Evolutionary conservation across 2,888 invertebrate species (phyloP).

Genomic region (Drosophila paracracens): DNA sequence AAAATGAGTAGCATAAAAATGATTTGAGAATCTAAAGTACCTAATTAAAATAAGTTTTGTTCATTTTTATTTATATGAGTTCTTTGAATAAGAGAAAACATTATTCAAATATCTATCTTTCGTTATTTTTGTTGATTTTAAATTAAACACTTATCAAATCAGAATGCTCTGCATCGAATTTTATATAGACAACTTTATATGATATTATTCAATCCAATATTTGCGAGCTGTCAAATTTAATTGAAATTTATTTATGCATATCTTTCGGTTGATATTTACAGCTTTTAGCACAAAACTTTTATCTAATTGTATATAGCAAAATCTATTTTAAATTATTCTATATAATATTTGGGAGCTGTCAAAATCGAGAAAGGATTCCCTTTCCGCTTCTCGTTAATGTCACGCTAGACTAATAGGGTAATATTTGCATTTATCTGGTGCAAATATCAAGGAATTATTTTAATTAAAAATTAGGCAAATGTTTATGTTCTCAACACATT

Average conservation of each 20-base stretch:
- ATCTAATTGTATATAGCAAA: background rate
- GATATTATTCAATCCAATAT: background rate
- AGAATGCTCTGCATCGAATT: background rate
- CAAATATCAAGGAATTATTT: slow-evolving; percentile 1
- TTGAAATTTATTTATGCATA: background rate
- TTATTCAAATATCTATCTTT: background rate
- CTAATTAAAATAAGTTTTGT: background rate
- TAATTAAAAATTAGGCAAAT: slow-evolving; percentile 1
- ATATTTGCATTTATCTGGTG: background rate
- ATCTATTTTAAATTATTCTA: background rate
- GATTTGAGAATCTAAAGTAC: background rate
- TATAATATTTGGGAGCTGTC: background rate
- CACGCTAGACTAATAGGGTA: background rate
- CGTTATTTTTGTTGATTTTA: background rate
- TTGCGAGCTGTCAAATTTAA: background rate
- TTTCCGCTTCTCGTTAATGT: background rate
- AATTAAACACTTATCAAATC: background rate
- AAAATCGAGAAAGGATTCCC: slow-evolving; percentile 1
- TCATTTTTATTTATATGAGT: background rate
- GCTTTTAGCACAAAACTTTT: background rate
- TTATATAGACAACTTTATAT: background rate
- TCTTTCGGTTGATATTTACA: background rate
- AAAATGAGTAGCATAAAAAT: background rate
- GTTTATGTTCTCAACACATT: slow-evolving; percentile 17
- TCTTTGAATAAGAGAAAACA: background rate